Percentiles rank a stretch among this genome's conserved stretches.
phyloP scores from a whole-genome alignment of 2,797 vertebrate genomes.

The Dryobates pubescens region DNA sequence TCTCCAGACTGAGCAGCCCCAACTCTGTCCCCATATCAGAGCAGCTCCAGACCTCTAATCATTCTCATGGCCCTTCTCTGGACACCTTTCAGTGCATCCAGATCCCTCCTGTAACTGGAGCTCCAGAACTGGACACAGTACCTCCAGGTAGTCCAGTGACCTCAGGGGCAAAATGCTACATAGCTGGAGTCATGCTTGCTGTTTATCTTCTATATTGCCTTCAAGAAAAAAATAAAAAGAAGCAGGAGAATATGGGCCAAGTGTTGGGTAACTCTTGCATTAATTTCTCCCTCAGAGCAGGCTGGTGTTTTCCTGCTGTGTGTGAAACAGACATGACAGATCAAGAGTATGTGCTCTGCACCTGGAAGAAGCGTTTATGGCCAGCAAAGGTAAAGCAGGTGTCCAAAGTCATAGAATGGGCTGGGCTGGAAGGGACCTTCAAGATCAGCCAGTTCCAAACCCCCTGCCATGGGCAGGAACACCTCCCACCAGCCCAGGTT shows the following conservation, averaged over 20 bases:
- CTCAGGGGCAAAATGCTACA: rapidly evolving
- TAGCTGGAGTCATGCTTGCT: rapidly evolving
- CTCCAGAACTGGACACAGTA: no score
- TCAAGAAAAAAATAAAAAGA: neutral
- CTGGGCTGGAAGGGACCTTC: no score
- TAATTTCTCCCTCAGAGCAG: constrained; percentile 27
- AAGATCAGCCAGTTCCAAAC: no score
- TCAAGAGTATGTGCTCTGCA: constrained; percentile 74
- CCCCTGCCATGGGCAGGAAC: no score
- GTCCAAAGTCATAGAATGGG: no score
- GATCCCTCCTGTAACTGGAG: no score
- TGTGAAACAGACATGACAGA: constrained; percentile 55
- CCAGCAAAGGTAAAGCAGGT: constrained; percentile 78
- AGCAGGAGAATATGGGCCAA: rapidly evolving
- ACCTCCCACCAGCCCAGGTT: no score
- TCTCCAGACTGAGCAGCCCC: no score
- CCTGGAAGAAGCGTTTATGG: constrained; percentile 76
- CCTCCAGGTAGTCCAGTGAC: neutral
- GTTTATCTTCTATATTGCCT: rapidly evolving
- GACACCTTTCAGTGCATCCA: no score
- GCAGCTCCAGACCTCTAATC: no score
- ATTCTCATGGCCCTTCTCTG: no score
- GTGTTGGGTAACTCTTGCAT: neutral
- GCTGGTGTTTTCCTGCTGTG: neutral
- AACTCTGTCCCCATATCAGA: no score